Evolutionary conservation across 2,888 invertebrate genomes (phyloP).

Genomic region (Mylabris sibirica): DNA sequence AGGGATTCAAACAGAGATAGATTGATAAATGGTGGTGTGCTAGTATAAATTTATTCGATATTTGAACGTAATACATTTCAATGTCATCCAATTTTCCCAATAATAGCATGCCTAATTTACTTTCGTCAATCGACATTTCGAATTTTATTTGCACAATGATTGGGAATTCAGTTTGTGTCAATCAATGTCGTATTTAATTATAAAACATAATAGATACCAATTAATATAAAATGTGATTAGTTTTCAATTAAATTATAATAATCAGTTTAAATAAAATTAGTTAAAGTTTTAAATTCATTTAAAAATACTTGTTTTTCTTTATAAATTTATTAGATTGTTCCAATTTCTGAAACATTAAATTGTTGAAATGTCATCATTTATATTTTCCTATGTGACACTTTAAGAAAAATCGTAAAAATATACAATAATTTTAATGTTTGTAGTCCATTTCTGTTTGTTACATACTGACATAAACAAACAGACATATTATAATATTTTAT

Average conservation of each 20-base stretch:
- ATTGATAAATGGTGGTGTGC: not conserved
- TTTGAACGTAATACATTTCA: constrained; percentile 1
- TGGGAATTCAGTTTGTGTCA: constrained; percentile 4
- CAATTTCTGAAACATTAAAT: too few relatives aligned
- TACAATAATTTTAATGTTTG: not conserved
- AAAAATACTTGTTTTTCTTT: not conserved
- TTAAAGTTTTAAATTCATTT: not conserved
- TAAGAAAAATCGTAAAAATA: not conserved
- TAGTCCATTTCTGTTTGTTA: not conserved
- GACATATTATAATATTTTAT: too few relatives aligned
- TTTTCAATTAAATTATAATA: not conserved
- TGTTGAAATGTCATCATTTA: too few relatives aligned
- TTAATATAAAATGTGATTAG: not conserved
- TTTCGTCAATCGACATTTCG: constrained; percentile 1
- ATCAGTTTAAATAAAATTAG: not conserved
- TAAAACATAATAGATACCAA: constrained; percentile 1
- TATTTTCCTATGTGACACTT: not conserved
- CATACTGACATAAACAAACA: not conserved
- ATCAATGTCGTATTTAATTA: constrained; percentile 6
- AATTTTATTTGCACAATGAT: constrained; percentile 6
- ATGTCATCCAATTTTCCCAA: constrained; percentile 1
- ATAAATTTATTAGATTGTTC: not conserved
- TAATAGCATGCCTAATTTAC: constrained; percentile 3
- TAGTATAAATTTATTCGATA: constrained; percentile 3
- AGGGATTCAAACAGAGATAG: not conserved